Base-by-base conservation (phyloP, 2,888 invertebrate species). In the Argyresthia albistria region DNA sequence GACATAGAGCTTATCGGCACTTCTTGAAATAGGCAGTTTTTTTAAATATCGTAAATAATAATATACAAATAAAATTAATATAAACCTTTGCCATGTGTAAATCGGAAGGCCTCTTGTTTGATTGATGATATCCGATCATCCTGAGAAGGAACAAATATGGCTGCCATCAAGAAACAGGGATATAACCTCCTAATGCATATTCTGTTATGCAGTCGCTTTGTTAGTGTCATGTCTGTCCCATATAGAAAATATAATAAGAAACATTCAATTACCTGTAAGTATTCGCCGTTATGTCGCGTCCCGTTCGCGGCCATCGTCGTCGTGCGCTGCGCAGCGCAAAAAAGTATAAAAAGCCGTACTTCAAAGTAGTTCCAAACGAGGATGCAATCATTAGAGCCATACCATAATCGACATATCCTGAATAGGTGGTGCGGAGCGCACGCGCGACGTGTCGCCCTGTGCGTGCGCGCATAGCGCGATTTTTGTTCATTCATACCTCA, bases 321-420 rank as follows among this genome's bases (percentile, higher is more conserved):
- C 2, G 25, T n/a, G n/a, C n/a, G 64, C 65, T 66, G 66, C 56
- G 55, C 60, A n/a, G 63, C 60, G 69, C 73, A 81, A 81, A 80
- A 81, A 84, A 69, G n/a, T 58, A 51, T 70, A 65, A 86, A 84
- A 84, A 86, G 70, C 65, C 59, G 83, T 67, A 70, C 69, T 70
- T 73, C 73, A 72, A 71, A 68, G 73, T 73, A 70, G 65, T 60
- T 62, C 80, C 81, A 74, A 77, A 80, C 61, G 67, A 67, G 80
- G 83, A 73, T 67, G 65, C 73, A 70, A 80, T 84, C 87, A 84
- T 87, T 87, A 86, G 86, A 81, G 69, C 76, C 76, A 70, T 68
- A 72, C 60, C 87, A 83, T 86, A 86, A 80, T 69, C 67, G 78
- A 75, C 67, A 73, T 77, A 82, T 84, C 87, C 83, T 83, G 80